Evolutionary conservation across 2,888 invertebrate species (phyloP), one percentile per base, ranked within the genome.

Genomic region (Salticus scenicus): DNA sequence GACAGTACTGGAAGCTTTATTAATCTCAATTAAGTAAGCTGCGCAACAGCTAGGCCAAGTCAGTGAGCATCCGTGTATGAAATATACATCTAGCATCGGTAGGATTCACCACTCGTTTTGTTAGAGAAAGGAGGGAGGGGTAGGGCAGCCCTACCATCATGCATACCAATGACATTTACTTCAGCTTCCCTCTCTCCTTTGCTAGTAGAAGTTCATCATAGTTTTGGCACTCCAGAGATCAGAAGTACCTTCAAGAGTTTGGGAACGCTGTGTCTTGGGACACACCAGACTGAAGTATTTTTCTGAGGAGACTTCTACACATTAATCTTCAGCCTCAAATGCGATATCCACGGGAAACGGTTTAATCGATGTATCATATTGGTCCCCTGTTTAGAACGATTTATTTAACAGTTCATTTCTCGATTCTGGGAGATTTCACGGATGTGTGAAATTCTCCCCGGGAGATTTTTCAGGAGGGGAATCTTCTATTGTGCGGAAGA

Each of bases 61-160:
- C 78, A 76, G 86, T 66, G 86, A 69, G 80, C 79, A 86, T 73
- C 79, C 86, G 74, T 86, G 86, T 86, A 86, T 86, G 86, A 86
- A 86, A 86, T 86, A 86, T 86, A 86, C 86, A 86, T 86, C 80
- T 80, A 80, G 74, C 86, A 80, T 86, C 75, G 86, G 86, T 86
- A 80, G 74, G 78, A 71, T 63, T 42, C 72, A 67, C 75, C 64
- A 67, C 83, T 77, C 83, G 83, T 84, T 84, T 84, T 84, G 83
- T 84, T 79, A 73, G 69, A 28, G 80, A 69, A 57, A 30, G 64
- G 74, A 31, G 67, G 73, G 30, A n/a, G 37, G 72, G 76, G 82
- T 42, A 47, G 66, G 37, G 73, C 37, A n/a, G 33, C 70, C 74
- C 37, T 77, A 83, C 74, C 73, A 66, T 66, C 75, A 72, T 80